Conservation (phyloP, 2,113 vertebrate species). For the Saiga tatarica region DNA sequence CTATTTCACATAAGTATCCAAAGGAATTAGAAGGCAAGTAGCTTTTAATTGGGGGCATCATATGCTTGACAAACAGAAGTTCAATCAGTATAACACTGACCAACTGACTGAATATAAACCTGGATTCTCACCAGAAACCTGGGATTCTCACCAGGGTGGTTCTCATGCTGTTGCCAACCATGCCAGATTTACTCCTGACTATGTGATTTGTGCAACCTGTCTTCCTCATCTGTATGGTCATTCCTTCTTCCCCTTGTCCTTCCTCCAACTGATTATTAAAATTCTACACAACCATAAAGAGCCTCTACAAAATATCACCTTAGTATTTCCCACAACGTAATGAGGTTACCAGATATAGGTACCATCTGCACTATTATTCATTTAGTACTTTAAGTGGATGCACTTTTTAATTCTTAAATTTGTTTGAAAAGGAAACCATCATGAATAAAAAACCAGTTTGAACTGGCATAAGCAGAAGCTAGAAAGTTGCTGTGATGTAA, state of each 20-base stretch:
- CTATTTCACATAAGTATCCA: background rate
- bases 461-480: background rate
- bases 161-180: background rate
- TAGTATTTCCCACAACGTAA: background rate
- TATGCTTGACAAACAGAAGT: background rate
- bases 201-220: background rate
- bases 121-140: background rate
- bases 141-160: background rate
- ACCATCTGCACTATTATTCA: background rate
- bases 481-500: background rate
- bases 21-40: background rate
- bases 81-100: background rate
- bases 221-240: background rate
- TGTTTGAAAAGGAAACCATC: background rate
- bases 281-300: background rate
- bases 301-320: background rate
- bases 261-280: background rate
- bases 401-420: background rate
- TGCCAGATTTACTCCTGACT: background rate
- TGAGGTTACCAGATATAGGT: background rate
- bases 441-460: background rate
- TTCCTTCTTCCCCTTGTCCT: background rate
- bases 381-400: background rate
- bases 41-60: background rate
- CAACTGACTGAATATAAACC: background rate